Conservation (phyloP, 1,140 invertebrate genomes). For the Ganaspis sp. region DNA sequence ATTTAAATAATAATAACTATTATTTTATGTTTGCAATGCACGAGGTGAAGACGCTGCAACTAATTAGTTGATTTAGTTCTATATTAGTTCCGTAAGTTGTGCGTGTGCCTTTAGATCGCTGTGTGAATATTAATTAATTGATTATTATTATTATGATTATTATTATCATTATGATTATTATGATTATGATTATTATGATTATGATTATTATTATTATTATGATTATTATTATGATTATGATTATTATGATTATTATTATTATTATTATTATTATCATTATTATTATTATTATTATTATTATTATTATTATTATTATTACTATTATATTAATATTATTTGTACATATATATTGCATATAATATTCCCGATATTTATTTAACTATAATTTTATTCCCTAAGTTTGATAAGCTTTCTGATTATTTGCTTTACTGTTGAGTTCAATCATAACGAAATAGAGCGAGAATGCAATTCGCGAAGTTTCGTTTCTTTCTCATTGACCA, state of each 20-base stretch:
- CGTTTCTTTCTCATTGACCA: slow-evolving; percentile 42
- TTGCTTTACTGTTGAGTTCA: slow-evolving; percentile 64
- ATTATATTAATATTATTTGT: slow-evolving; percentile 61
- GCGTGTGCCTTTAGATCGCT: slow-evolving; percentile 48
- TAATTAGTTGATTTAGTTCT: slow-evolving; percentile 45
- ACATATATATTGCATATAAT: slow-evolving; percentile 41
- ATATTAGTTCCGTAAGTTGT: slow-evolving; percentile 55
- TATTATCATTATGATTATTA: too few species aligned
- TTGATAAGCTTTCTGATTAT: slow-evolving; percentile 15
- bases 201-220: too few species aligned
- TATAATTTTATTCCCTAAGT: slow-evolving; percentile 8
- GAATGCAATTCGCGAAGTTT: slow-evolving; percentile 49
- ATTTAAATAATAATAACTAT: not conserved
- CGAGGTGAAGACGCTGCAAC: slow-evolving; percentile 37
- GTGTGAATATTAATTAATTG: slow-evolving; percentile 45
- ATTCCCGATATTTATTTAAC: slow-evolving; percentile 33
- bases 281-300: slow-evolving; percentile 35
- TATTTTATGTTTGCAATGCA: slow-evolving; percentile 26
- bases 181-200: too few species aligned
- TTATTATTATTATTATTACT: slow-evolving; percentile 36
- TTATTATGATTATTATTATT: too few species aligned
- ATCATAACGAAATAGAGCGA: slow-evolving; percentile 68
- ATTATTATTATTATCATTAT: slow-evolving; percentile 34
- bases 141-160: too few species aligned
- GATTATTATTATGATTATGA: too few species aligned